phyloP scores from a whole-genome alignment of 2,888 invertebrate species.

The Lomographa bimaculata region DNA sequence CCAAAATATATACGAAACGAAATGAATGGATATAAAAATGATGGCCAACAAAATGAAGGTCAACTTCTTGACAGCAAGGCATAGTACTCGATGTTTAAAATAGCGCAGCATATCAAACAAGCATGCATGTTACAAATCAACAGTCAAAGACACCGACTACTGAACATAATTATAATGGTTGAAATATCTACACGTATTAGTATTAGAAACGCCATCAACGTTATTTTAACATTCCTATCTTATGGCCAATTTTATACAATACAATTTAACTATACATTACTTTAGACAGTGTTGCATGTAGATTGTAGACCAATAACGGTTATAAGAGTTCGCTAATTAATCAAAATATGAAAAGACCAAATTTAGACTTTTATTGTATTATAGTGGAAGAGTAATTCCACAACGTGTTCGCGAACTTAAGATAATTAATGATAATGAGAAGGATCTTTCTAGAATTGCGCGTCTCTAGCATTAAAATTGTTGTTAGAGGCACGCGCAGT shows the following conservation, averaged over 20 bases:
- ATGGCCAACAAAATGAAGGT: slow-evolving; percentile 97
- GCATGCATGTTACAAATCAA: slow-evolving; percentile 72
- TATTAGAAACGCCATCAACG: slow-evolving; percentile 13
- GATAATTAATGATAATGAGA: too few relatives aligned
- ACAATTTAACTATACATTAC: too few relatives aligned
- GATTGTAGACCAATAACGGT: too few relatives aligned
- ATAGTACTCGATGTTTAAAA: slow-evolving; percentile 76
- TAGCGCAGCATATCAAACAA: slow-evolving; percentile 79
- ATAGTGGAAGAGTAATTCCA: too few relatives aligned
- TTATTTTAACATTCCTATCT: not conserved
- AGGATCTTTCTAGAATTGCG: too few relatives aligned
- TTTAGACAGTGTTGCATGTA: too few relatives aligned
- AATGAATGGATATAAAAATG: slow-evolving; percentile 87
- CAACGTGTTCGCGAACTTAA: too few relatives aligned
- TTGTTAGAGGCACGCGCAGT: too few relatives aligned
- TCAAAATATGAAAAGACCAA: too few relatives aligned
- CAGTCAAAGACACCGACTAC: slow-evolving; percentile 47
- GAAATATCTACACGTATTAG: slow-evolving; percentile 23
- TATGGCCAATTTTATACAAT: slow-evolving; percentile 1
- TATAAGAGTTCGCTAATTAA: too few relatives aligned
- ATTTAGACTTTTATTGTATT: too few relatives aligned
- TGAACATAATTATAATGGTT: slow-evolving; percentile 14
- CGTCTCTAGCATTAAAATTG: too few relatives aligned
- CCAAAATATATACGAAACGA: slow-evolving; percentile 81
- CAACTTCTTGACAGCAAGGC: slow-evolving; percentile 95